phyloP scores from a whole-genome alignment of 2,888 invertebrate genomes.

The Escarpia spicata region DNA sequence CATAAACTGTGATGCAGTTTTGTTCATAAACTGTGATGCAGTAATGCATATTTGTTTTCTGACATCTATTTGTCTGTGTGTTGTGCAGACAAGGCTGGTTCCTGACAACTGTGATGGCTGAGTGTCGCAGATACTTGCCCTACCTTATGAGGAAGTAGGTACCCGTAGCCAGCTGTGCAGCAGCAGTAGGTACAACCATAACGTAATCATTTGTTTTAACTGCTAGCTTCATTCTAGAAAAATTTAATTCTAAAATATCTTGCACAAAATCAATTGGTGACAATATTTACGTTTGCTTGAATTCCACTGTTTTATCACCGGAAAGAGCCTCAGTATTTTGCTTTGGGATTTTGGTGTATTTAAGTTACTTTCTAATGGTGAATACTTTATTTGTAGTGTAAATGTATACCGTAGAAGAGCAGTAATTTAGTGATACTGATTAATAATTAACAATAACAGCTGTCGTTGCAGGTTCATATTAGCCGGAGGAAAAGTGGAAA shows the following conservation, averaged over 20 bases:
- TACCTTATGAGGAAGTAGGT: constrained; percentile 32
- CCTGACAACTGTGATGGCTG: constrained; percentile 36
- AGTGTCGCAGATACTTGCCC: constrained; percentile 32
- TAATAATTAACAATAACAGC: neutral
- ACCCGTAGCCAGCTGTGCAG: neutral
- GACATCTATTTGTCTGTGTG: neutral
- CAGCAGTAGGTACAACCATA: neutral
- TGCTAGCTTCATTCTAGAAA: neutral
- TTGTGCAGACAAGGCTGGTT: constrained; percentile 36
- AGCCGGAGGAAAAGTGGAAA: constrained; percentile 19
- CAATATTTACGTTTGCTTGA: neutral
- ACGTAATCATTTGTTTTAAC: neutral
- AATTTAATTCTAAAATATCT: neutral
- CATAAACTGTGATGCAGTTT: too few relatives aligned
- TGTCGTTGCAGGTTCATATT: constrained; percentile 20
- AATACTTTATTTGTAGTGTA: too few relatives aligned
- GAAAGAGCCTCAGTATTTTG: neutral
- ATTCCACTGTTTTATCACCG: neutral
- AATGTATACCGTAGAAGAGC: too few relatives aligned
- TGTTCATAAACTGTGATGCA: neutral
- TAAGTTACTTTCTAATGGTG: too few relatives aligned
- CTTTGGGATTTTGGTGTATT: too few relatives aligned
- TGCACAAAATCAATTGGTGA: neutral
- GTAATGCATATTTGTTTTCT: neutral
- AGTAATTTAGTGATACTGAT: neutral